Evolutionary conservation across 1,140 invertebrate genomes (phyloP), one percentile per base, ranked within the genome.

Genomic region (Parasteatoda tepidariorum): DNA sequence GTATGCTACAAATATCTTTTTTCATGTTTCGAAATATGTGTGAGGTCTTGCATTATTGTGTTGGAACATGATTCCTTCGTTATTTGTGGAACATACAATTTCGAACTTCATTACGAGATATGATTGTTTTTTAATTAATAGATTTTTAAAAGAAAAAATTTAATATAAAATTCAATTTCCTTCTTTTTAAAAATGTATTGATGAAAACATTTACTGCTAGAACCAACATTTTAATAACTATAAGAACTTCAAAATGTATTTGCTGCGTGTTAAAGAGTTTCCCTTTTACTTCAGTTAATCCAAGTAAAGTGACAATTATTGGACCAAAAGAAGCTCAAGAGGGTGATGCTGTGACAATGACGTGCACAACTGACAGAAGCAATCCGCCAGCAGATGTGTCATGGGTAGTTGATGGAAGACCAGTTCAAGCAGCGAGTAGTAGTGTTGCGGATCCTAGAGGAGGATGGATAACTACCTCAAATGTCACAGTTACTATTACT

Each of bases 361-460:
- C 92, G 62, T 98, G 97, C 89, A 93, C 92, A 41, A 96, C 96
- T 0, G 93, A 95, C 59, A 94, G 95, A 86, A 95, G 95, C 70
- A 98, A 98, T 90, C 97, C 97, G 7, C 92, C 94, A 2, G 95
- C 97, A 3, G 94, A 95, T 85, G 94, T 99, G 83, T 96, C 95
- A 84, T 98, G 96, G 96, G 93, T 94, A 85, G 86, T 87, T 3
- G 86, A 87, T 78, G 95, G 95, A 18, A 85, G 87, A 33, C 86
- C 87, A 28, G 84, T 87, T 13, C 84, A 76, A 75, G 85, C 87
- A 9, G 87, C 87, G 18, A 87, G 87, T 94, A 94, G 86, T 91
- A 93, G 86, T 92, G 91, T 34, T 89, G 66, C 88, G 86, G 92
- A 86, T 68, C 68, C 75, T 15, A 88, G 91, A 76, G 95, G 95